Base-by-base conservation (phyloP, 2,113 vertebrate genomes). In the Boulengeromyrus knoepffleri region DNA sequence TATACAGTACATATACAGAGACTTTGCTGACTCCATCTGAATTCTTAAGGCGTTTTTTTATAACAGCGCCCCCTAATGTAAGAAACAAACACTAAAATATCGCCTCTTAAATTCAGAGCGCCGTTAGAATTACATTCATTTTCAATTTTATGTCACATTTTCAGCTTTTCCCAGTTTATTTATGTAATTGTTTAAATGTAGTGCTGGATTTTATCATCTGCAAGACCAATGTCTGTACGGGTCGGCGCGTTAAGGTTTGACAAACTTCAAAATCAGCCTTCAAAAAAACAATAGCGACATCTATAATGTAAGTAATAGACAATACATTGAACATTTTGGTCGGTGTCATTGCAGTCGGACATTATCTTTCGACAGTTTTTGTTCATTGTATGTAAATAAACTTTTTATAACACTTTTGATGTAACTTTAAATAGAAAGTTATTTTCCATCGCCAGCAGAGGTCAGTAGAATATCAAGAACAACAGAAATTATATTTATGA, bases 391-490 rank as follows among this genome's bases (percentile, higher is more conserved):
- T 31, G n/a, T 31, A 70, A 31, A 70, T 12, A 13, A 31, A 31
- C 62, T 31, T 31, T 70, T 31, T 27, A 70, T 31, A 70, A 66
- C 7, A 27, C 58, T 66, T 62, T n/a, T 10, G 58, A 10, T 27
- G 8, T 66, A 66, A 70, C 62, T 70, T 52, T 85, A 47, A 47
- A 1, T 47, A 8, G 77, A 19, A 85, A 47, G 45, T 50, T 52
- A 12, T 17, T 87, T 87, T 87, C 5, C 49, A 31, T n/a, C 27
- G 27, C 85, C 85, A 31, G 47, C 85, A 87, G 85, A 87, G 85
- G 50, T 87, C 85, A 87, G 50, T 36, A 87, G 15, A 52, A 85
- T 85, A 87, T 36, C 42, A 46, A 87, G 49, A 52, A 87, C 49
- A 27, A n/a, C 2, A n/a, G 45, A 52, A 50, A 46, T 87, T 27